Evolutionary conservation across 2,888 invertebrate species (phyloP).

Genomic region (Notodonta ziczac): DNA sequence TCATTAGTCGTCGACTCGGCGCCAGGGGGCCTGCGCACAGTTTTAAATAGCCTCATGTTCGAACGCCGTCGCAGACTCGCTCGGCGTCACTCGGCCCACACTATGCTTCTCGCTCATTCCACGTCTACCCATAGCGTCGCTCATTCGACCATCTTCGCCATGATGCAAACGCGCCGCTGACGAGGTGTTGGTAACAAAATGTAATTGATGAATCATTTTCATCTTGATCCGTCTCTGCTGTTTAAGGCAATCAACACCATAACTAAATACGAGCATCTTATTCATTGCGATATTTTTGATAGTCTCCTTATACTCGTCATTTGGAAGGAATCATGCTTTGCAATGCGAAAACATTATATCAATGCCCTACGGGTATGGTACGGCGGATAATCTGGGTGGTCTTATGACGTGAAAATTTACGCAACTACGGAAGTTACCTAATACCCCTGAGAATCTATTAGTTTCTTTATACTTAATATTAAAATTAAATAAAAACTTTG

Average conservation of each 20-base stretch:
- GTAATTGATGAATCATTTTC: slow-evolving; percentile 74
- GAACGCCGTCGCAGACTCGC: slow-evolving; percentile 66
- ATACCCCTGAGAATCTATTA: slow-evolving; percentile 13
- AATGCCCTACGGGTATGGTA: slow-evolving; percentile 10
- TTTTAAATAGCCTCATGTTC: slow-evolving; percentile 84
- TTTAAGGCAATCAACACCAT: slow-evolving; percentile 63
- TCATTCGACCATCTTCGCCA: slow-evolving; percentile 35
- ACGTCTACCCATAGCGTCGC: slow-evolving; percentile 53
- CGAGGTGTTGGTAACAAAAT: slow-evolving; percentile 49
- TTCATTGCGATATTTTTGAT: slow-evolving; percentile 61
- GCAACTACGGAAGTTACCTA: slow-evolving; percentile 24
- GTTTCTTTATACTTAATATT: background rate
- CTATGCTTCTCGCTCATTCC: slow-evolving; percentile 83
- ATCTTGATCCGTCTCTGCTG: slow-evolving; percentile 67
- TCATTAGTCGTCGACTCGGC: slow-evolving; percentile 82
- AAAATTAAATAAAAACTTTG: no score
- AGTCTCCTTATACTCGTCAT: slow-evolving; percentile 15
- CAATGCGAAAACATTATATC: background rate
- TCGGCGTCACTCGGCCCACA: slow-evolving; percentile 80
- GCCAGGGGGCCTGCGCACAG: slow-evolving; percentile 83
- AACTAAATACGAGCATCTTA: slow-evolving; percentile 48
- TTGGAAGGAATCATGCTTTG: slow-evolving; percentile 2
- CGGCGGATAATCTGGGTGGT: slow-evolving; percentile 9
- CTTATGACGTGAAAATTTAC: slow-evolving; percentile 29
- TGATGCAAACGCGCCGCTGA: slow-evolving; percentile 44